Percentiles rank a stretch among this genome's conserved stretches.
These are phyloP conservation scores for Ostrea edulis DNA, from an alignment of 1,140 invertebrate species.

Conservation along the genomic window DNA sequence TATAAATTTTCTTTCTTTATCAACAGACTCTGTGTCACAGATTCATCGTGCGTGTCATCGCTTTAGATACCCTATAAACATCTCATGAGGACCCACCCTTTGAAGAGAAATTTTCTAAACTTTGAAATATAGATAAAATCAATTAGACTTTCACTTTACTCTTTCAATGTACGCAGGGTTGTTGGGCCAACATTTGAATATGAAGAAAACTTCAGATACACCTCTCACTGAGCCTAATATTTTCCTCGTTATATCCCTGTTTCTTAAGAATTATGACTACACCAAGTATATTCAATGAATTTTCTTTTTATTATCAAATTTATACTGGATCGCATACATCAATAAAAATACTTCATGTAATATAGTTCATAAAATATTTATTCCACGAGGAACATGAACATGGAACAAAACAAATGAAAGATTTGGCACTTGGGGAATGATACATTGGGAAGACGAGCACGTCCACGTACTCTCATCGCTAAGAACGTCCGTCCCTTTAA, in stretches of 20 bases:
- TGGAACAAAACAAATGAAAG: background rate
- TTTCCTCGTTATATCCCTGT: background rate
- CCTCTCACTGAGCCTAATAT: background rate
- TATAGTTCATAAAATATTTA: background rate
- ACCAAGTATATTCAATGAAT: background rate
- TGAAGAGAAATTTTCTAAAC: background rate
- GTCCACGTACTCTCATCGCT: background rate
- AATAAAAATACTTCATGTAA: background rate
- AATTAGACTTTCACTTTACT: background rate
- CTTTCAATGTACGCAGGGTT: background rate
- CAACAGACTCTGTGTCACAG: background rate
- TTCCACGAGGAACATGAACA: background rate
- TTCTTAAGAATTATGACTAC: background rate
- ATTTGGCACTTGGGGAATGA: conserved; percentile 30
- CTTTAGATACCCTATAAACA: background rate
- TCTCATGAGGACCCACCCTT: background rate
- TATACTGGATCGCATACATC: conserved; percentile 1
- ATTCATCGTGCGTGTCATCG: conserved; percentile 1
- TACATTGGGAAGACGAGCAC: background rate
- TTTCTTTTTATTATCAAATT: background rate
- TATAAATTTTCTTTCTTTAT: background rate
- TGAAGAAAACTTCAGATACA: background rate
- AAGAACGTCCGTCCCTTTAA: background rate
- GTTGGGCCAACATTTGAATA: background rate
- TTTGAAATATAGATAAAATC: background rate